Percentiles rank a stretch among this genome's conserved stretches.
These are phyloP conservation scores for Adineta ricciae DNA, from an alignment of 2,888 invertebrate genomes.

Conservation along the genomic window DNA sequence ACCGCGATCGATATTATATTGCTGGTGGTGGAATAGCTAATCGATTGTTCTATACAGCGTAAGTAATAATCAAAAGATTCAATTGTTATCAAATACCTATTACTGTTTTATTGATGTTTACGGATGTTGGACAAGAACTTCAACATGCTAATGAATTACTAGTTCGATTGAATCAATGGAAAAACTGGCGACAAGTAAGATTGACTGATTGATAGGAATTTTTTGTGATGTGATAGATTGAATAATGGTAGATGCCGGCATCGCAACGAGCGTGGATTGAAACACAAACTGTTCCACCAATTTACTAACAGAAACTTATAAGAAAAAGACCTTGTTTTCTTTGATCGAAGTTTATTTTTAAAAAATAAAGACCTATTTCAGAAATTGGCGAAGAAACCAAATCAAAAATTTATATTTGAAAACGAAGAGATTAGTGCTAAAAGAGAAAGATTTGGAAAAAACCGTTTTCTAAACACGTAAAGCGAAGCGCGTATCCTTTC, in stretches of 20 bases:
- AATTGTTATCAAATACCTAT: neutral
- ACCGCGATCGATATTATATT: neutral
- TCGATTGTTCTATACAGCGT: neutral
- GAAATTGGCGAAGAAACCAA: too few relatives aligned
- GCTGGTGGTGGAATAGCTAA: neutral
- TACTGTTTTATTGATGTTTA: neutral
- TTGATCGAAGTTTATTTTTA: too few relatives aligned
- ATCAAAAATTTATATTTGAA: too few relatives aligned
- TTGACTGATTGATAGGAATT: neutral
- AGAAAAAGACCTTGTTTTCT: too few relatives aligned
- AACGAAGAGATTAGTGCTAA: too few relatives aligned
- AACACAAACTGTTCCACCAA: neutral
- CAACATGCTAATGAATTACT: neutral
- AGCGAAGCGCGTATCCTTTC: too few relatives aligned
- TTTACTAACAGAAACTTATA: neutral
- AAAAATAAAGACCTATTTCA: too few relatives aligned
- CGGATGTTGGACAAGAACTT: neutral
- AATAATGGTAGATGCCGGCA: neutral
- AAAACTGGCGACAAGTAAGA: neutral
- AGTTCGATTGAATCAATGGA: neutral
- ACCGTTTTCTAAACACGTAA: too few relatives aligned
- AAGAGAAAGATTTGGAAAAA: too few relatives aligned
- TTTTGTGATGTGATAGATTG: neutral
- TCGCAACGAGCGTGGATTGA: neutral
- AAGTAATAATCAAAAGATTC: too few relatives aligned